Evolutionary conservation across 2,888 invertebrate genomes (phyloP), one percentile per base, ranked within the genome.

Genomic region (Adelognathus sp.): DNA sequence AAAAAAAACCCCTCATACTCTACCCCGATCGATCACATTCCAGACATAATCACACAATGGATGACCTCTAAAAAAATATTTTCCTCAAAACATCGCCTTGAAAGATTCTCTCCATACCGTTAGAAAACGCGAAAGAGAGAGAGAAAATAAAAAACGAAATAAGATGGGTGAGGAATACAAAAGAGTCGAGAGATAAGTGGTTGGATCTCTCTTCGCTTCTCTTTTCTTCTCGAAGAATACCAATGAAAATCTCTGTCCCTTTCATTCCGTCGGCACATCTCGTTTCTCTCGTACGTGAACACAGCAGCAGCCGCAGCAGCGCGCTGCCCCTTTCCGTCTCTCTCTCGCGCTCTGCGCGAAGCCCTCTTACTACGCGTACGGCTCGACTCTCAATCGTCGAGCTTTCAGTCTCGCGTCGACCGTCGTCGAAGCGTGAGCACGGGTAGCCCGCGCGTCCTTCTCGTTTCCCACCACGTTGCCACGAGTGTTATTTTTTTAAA

Each of bases 371-470:
- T 69, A 50, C 58, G 63, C 29, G 46, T n/a, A n/a, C n/a, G 39
- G 56, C 75, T 56, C 21, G 44, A 7, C 54, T 58, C 61, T 21
- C 56, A 56, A 41, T 64, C 24, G 44, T 29, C 76, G 76, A 75
- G 81, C 81, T 80, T 72, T 81, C 82, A 82, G 81, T 82, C 80
- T 82, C 80, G 82, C 84, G 87, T 85, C 83, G 86, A 85, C 84
- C 86, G 87, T 78, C 81, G 86, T 81, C 82, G 82, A 72, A 44
- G 67, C 36, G 82, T 69, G 80, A 81, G 79, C 81, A 82, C 76
- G 58, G 82, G n/a, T 82, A 63, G 69, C 67, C 36, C 29, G 9
- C n/a, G 4, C 9, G 16, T 41, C 39, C 9, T 21, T 33, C 36
- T 27, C 63, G 16, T 46, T 79, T 60, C 27, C 41, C 36, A 66